Percentiles rank a stretch among this genome's conserved stretches.
Conservation (phyloP, 2,113 vertebrate species). For the Mobula hypostoma region DNA sequence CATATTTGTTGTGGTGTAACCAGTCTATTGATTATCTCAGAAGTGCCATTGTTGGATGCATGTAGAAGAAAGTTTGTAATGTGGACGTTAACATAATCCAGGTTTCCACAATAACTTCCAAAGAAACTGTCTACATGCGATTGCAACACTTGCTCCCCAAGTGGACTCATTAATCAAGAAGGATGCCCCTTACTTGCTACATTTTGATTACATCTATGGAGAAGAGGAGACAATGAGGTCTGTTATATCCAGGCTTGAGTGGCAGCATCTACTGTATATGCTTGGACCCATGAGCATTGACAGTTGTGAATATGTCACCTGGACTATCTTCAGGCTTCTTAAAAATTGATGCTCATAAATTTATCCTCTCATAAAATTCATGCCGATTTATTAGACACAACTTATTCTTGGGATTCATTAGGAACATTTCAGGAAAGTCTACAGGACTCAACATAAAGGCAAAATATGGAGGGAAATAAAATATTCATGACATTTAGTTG, state of each 20-base stretch:
- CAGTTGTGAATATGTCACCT: neutral
- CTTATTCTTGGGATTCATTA: neutral
- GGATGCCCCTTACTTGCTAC: too few relatives aligned
- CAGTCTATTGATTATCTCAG: too few relatives aligned
- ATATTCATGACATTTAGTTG: neutral
- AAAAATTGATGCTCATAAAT: neutral
- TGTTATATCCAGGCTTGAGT: neutral
- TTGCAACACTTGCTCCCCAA: too few relatives aligned
- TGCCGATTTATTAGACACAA: neutral
- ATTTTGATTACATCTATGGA: neutral
- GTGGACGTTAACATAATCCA: too few relatives aligned
- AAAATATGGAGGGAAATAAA: constrained; percentile 8
- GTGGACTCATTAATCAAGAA: too few relatives aligned
- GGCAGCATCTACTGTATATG: neutral
- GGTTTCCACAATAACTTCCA: too few relatives aligned
- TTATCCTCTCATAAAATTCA: neutral
- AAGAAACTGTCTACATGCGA: too few relatives aligned
- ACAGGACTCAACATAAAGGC: neutral
- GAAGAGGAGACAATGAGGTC: neutral
- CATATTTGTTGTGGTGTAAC: neutral
- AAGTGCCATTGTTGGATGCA: too few relatives aligned
- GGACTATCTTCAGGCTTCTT: neutral
- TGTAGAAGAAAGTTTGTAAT: too few relatives aligned
- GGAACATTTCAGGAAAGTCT: neutral
- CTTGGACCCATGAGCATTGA: neutral